These are phyloP conservation scores for Tolmerus cingulatus DNA, from an alignment of 2,888 invertebrate genomes.

Conservation along the genomic window DNA sequence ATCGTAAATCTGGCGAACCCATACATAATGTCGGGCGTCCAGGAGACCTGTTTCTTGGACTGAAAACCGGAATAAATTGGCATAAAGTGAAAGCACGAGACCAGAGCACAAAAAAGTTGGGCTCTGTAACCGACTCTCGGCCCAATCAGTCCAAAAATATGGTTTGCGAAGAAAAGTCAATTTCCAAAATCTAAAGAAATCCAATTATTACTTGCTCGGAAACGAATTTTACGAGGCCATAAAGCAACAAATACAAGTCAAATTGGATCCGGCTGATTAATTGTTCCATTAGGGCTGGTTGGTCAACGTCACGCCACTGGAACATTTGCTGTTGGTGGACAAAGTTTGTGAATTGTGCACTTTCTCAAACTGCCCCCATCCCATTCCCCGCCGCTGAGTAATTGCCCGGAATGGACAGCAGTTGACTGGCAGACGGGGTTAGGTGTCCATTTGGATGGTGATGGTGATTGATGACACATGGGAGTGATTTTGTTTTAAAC, in stretches of 20 bases:
- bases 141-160: not conserved
- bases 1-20: not conserved
- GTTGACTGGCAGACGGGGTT: not conserved
- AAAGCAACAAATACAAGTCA: not conserved
- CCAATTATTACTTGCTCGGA: not conserved
- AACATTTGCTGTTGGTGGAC: not conserved
- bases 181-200: not conserved
- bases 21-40: not conserved
- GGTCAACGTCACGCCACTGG: not conserved
- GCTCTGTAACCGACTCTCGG: not conserved
- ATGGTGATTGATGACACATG: not conserved
- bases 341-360: not conserved
- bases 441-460: not conserved
- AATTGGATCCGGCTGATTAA: not conserved
- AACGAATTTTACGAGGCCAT: not conserved
- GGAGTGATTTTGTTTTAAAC: not conserved
- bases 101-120: not conserved
- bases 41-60: not conserved
- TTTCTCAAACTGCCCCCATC: not conserved
- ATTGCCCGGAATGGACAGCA: not conserved
- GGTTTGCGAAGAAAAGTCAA: not conserved
- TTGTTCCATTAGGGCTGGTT: not conserved
- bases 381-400: not conserved
- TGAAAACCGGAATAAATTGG: not conserved
- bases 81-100: not conserved